phyloP scores from a whole-genome alignment of 2,888 invertebrate genomes.

The Amphipoea lucens region DNA sequence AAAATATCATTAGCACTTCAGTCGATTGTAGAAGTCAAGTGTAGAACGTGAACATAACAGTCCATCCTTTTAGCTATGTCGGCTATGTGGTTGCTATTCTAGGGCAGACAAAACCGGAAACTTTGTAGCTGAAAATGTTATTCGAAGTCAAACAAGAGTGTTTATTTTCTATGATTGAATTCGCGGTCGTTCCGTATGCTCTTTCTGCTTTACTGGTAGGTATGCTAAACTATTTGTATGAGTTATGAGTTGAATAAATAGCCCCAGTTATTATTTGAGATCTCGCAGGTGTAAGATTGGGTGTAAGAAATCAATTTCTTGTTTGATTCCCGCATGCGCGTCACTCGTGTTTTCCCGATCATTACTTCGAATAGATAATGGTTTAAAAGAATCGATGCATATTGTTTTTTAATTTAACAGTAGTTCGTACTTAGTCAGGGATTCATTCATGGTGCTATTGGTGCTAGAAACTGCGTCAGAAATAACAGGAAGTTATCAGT shows the following conservation, averaged over 20 bases:
- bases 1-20: conserved; percentile 17
- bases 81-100: conserved; percentile 3
- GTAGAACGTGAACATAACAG: not conserved
- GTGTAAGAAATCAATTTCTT: conserved; percentile 19
- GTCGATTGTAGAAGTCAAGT: not conserved
- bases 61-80: conserved; percentile 5
- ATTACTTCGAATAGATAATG: conserved; percentile 21
- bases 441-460: not conserved
- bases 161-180: conserved; percentile 58
- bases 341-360: conserved; percentile 23
- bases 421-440: conserved; percentile 1
- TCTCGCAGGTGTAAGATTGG: conserved; percentile 21
- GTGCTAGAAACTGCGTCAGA: not conserved
- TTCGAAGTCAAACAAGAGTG: conserved; percentile 53
- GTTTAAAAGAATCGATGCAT: not conserved
- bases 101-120: conserved; percentile 40
- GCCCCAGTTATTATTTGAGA: conserved; percentile 12
- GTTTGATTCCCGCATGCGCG: conserved; percentile 23
- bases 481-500: conserved; percentile 11
- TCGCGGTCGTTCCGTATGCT: conserved; percentile 19
- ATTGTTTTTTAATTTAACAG: conserved; percentile 12
- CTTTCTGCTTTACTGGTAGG: not conserved
- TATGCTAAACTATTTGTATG: conserved; percentile 14
- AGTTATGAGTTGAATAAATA: conserved; percentile 14
- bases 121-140: conserved; percentile 26